These are phyloP conservation scores for Phoxinus phoxinus DNA, from an alignment of 2,113 vertebrate species.

Conservation along the genomic window DNA sequence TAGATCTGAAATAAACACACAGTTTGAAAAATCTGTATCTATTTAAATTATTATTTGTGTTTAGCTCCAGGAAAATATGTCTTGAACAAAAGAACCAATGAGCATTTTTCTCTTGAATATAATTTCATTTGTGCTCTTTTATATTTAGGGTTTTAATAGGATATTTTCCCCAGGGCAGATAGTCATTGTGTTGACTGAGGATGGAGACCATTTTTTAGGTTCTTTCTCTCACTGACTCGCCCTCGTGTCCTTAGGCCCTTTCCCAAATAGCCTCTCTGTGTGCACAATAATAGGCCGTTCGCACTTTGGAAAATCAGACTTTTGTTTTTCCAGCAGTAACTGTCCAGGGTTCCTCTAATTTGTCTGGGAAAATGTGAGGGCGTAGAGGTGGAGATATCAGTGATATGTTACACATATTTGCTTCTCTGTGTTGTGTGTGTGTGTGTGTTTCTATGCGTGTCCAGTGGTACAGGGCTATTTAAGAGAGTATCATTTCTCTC, in stretches of 20 bases:
- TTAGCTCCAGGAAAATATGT: background rate
- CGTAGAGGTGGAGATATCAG: constrained; percentile 58
- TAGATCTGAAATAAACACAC: background rate
- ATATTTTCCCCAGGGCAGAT: constrained; percentile 72
- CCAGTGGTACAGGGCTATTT: constrained; percentile 78
- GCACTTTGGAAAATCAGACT: constrained; percentile 84
- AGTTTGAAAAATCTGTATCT: constrained; percentile 4
- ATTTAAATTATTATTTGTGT: background rate
- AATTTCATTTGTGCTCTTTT: constrained; percentile 36
- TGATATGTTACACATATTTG: constrained; percentile 46
- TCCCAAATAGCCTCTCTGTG: constrained; percentile 85
- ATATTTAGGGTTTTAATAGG: constrained; percentile 69
- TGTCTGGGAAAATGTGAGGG: constrained; percentile 77
- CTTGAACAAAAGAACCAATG: background rate
- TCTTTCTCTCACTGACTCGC: constrained; percentile 63
- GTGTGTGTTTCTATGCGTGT: constrained; percentile 46
- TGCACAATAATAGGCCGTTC: constrained; percentile 84
- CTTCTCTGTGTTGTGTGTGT: constrained; percentile 16
- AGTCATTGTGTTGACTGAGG: constrained; percentile 73
- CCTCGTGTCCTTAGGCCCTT: constrained; percentile 75
- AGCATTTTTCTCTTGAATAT: constrained; percentile 30
- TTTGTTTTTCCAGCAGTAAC: constrained; percentile 75
- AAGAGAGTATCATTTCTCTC: constrained; percentile 88
- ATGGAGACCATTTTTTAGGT: constrained; percentile 80
- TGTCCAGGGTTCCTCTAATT: constrained; percentile 81